These are phyloP conservation scores for Calyptomena viridis DNA, from an alignment of 2,113 vertebrate genomes.

Conservation along the genomic window DNA sequence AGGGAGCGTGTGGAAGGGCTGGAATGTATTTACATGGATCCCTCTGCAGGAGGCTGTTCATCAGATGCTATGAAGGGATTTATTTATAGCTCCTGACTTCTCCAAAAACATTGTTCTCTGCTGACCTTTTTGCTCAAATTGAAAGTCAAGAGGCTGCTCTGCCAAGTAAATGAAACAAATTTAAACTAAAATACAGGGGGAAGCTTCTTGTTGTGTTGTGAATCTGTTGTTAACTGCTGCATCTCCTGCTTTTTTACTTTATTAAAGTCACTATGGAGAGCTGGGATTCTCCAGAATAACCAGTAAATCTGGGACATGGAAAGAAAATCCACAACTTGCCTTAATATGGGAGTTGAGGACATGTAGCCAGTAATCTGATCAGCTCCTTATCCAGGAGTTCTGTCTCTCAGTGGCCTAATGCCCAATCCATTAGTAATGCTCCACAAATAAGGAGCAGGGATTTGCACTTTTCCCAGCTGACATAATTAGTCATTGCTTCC, in stretches of 20 bases:
- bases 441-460: not conserved
- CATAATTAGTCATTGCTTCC: not conserved
- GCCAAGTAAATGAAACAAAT: not conserved
- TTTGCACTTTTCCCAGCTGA: not conserved
- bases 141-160: not conserved
- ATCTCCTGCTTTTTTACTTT: not conserved
- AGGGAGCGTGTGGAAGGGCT: not conserved
- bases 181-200: not conserved
- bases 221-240: not conserved
- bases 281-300: not conserved
- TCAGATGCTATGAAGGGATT: not conserved
- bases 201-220: not conserved
- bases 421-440: not conserved
- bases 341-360: not conserved
- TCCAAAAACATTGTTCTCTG: not conserved
- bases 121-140: not conserved
- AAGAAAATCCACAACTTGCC: not conserved
- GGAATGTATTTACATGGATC: not conserved
- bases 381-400: not conserved
- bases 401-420: not conserved
- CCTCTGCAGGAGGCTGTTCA: not conserved
- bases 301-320: not conserved
- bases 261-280: not conserved
- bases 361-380: not conserved
- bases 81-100: conserved; percentile 27